Conservation (phyloP, 2,113 vertebrate genomes). For the Centrocercus urophasianus region DNA sequence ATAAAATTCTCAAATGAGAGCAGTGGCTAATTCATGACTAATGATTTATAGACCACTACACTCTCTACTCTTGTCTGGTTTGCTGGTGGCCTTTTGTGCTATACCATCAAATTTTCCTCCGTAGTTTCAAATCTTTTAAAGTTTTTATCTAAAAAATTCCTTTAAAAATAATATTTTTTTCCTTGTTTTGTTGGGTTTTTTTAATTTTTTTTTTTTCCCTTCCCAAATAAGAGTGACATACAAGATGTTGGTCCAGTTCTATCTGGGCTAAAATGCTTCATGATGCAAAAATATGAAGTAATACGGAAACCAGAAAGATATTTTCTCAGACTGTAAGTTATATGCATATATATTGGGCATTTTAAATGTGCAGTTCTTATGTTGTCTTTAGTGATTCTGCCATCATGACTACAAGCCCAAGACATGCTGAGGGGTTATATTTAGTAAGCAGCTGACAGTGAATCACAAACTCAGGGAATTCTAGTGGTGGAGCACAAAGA, state of each 20-base stretch:
- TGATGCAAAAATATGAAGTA: neutral
- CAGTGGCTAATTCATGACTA: neutral
- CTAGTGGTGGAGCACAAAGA: slow-evolving; percentile 38
- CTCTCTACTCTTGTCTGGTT: neutral
- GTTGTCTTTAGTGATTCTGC: neutral
- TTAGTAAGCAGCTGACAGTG: slow-evolving; percentile 62
- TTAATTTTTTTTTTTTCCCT: neutral
- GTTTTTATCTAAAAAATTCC: neutral
- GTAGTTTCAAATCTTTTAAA: neutral
- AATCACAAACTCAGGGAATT: slow-evolving; percentile 36
- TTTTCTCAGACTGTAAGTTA: neutral
- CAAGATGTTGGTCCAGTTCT: neutral
- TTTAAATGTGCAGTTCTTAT: neutral
- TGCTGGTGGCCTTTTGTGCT: neutral
- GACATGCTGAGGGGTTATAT: neutral
- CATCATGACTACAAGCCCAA: neutral
- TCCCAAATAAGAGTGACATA: neutral
- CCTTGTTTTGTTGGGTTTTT: neutral
- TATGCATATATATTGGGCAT: neutral
- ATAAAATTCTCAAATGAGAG: neutral
- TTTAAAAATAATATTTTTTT: neutral
- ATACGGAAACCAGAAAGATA: neutral
- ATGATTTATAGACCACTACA: neutral
- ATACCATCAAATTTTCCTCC: neutral
- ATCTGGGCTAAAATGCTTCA: neutral